Evolutionary conservation across 1,140 invertebrate genomes (phyloP).

Genomic region (Caenorhabditis tropicalis): DNA sequence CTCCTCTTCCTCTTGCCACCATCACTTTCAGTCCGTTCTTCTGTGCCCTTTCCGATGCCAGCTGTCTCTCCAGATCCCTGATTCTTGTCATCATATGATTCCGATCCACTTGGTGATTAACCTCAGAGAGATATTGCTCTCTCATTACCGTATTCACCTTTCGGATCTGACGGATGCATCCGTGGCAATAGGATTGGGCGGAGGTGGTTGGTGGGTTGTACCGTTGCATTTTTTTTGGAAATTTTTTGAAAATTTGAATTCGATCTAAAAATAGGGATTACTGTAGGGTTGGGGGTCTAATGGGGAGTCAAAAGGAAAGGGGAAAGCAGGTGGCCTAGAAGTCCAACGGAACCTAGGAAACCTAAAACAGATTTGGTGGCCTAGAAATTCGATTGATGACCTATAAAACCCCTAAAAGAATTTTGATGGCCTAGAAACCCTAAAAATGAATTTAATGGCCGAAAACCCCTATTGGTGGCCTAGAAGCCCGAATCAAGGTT

Average conservation of each 20-base stretch:
- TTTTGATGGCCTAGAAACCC: too few species aligned
- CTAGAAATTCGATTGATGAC: too few species aligned
- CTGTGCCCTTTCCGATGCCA: not conserved
- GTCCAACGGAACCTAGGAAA: too few species aligned
- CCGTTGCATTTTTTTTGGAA: not conserved
- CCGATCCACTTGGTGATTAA: not conserved
- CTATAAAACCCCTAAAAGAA: too few species aligned
- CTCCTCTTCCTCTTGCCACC: not conserved
- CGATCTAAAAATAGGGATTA: too few species aligned
- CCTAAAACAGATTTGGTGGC: too few species aligned
- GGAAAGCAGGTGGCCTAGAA: too few species aligned
- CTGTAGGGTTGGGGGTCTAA: too few species aligned
- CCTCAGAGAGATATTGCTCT: not conserved
- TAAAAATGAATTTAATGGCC: too few species aligned
- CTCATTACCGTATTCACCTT: not conserved
- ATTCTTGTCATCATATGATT: not conserved
- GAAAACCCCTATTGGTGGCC: too few species aligned
- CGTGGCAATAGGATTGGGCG: not conserved
- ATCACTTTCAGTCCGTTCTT: not conserved
- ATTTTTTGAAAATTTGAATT: not conserved
- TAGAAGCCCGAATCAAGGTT: too few species aligned
- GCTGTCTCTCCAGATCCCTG: not conserved
- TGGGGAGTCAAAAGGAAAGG: too few species aligned
- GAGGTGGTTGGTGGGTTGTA: constrained; percentile 7
- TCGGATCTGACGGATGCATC: not conserved